Conservation (phyloP, 2,888 invertebrate genomes). For the Phoenoteleia sp. region DNA sequence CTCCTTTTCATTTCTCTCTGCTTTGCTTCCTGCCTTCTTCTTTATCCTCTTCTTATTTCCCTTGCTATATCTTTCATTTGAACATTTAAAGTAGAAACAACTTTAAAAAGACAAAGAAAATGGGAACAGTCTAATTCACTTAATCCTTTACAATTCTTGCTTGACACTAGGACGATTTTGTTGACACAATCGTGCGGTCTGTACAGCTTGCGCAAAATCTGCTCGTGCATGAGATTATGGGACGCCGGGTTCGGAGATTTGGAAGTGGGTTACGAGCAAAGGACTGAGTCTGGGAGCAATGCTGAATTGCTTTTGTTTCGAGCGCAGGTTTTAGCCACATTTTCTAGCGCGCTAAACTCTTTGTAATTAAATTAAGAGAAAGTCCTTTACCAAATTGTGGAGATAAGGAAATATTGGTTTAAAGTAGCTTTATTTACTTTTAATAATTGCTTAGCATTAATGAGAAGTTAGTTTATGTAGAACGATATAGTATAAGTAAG, state of each 20-base stretch:
- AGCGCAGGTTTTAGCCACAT: not conserved
- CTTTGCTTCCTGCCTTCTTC: too few relatives aligned
- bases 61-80: too few relatives aligned
- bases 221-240: conserved; percentile 53
- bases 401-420: too few relatives aligned
- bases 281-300: not conserved
- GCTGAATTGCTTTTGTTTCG: conserved; percentile 34
- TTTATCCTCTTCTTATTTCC: too few relatives aligned
- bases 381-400: too few relatives aligned
- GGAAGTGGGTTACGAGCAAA: conserved; percentile 15
- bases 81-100: too few relatives aligned
- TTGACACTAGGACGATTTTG: conserved; percentile 33
- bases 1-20: too few relatives aligned
- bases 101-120: conserved; percentile 30
- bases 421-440: too few relatives aligned
- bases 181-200: conserved; percentile 51
- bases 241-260: conserved; percentile 25
- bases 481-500: too few relatives aligned
- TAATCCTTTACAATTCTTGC: conserved; percentile 53
- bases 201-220: conserved; percentile 51
- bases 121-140: conserved; percentile 38
- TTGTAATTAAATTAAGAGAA: not conserved
- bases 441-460: too few relatives aligned
- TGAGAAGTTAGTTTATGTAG: too few relatives aligned
- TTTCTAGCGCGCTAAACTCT: not conserved